phyloP scores from a whole-genome alignment of 2,113 vertebrate species.

The Seriola dumerili region DNA sequence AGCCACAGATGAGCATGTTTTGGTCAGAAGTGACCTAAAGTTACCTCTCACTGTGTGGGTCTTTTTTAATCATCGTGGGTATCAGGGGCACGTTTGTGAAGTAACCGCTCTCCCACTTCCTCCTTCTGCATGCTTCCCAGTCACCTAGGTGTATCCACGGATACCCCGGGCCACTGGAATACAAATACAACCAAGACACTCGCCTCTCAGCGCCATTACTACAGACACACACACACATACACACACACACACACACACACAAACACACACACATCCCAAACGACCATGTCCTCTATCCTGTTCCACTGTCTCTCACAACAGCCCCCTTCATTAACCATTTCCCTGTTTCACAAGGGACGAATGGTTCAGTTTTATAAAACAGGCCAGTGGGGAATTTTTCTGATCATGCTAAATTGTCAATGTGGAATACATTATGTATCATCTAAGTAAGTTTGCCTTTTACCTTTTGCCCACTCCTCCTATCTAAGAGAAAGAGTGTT shows the following conservation, averaged over 20 bases:
- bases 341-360: constrained; percentile 84
- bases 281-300: constrained; percentile 61
- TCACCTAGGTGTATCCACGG: constrained; percentile 93
- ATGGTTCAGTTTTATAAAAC: constrained; percentile 65
- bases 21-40: constrained; percentile 73
- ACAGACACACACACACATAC: constrained; percentile 42
- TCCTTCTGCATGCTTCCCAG: constrained; percentile 89
- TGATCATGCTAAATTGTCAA: constrained; percentile 30
- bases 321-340: constrained; percentile 76
- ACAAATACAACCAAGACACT: constrained; percentile 87
- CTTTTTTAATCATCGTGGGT: constrained; percentile 80
- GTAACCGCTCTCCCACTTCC: constrained; percentile 84
- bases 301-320: constrained; percentile 64
- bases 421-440: neutral
- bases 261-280: constrained; percentile 46
- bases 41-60: constrained; percentile 72
- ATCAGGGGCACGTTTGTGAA: constrained; percentile 79
- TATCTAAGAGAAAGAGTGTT: neutral
- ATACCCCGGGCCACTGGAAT: constrained; percentile 88
- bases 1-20: constrained; percentile 35
- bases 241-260: constrained; percentile 50
- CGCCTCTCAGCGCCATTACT: constrained; percentile 73
- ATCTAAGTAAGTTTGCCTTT: neutral
- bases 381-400: constrained; percentile 29
- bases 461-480: neutral